A percentile compares a stretch with the other conserved stretches of the same genome.
Evolutionary conservation across 2,888 invertebrate species (phyloP).

Genomic region (Rhingia campestris): DNA sequence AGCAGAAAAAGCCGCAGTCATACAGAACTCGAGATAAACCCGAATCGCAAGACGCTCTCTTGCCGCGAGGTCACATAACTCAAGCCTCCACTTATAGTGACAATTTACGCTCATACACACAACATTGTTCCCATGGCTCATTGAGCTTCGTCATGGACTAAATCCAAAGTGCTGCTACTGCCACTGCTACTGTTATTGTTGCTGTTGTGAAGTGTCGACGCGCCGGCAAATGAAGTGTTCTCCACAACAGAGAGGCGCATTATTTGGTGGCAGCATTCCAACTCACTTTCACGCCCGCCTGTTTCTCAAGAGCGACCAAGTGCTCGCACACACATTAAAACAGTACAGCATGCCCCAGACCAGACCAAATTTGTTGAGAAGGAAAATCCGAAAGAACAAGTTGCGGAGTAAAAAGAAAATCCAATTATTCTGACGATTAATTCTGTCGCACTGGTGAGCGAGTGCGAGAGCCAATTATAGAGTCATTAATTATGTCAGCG

Average conservation of each 20-base stretch:
- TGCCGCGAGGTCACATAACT: slow-evolving; percentile 9
- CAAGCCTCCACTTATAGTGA: slow-evolving; percentile 58
- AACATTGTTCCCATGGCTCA: slow-evolving; percentile 59
- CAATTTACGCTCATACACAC: slow-evolving; percentile 38
- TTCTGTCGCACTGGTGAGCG: slow-evolving; percentile 43
- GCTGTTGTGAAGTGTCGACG: slow-evolving; percentile 60
- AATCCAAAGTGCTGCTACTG: slow-evolving; percentile 47
- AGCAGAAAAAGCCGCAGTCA: neutral
- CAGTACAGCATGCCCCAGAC: neutral
- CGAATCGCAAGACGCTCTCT: slow-evolving; percentile 28
- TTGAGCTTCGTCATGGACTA: slow-evolving; percentile 62
- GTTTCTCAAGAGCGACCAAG: slow-evolving; percentile 25
- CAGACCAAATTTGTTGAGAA: slow-evolving; percentile 36
- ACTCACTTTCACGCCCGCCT: slow-evolving; percentile 19
- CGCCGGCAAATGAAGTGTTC: slow-evolving; percentile 63
- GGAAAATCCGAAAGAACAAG: slow-evolving; percentile 42
- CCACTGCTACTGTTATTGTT: neutral
- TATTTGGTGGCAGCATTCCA: slow-evolving; percentile 28
- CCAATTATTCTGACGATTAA: slow-evolving; percentile 71
- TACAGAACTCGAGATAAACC: neutral
- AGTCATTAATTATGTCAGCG: slow-evolving; percentile 68
- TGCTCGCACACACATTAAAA: slow-evolving; percentile 6
- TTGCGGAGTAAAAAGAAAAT: slow-evolving; percentile 36
- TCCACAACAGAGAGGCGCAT: slow-evolving; percentile 32
- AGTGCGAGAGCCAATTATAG: slow-evolving; percentile 66